Percentiles rank a stretch among this genome's conserved stretches.
phyloP scores from a whole-genome alignment of 2,113 vertebrate genomes.

The Dipodomys stephensi region DNA sequence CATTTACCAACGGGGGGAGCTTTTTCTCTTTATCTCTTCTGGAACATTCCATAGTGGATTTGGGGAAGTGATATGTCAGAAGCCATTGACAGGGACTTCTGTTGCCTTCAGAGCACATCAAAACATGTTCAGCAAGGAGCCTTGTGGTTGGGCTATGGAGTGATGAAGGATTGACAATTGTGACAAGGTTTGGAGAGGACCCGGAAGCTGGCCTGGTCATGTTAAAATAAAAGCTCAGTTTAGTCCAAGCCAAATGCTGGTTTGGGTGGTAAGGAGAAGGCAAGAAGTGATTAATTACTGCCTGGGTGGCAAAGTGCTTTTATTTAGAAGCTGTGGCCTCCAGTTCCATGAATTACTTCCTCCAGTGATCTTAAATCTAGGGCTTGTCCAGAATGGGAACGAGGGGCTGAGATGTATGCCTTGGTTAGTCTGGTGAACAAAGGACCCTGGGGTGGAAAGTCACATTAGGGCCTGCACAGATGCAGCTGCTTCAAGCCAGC shows the following conservation, averaged over 20 bases:
- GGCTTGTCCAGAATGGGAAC: background rate
- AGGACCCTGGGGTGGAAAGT: background rate
- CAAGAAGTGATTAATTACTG: conserved; percentile 34
- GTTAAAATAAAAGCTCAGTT: background rate
- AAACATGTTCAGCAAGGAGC: background rate
- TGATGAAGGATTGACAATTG: background rate
- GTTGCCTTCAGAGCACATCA: background rate
- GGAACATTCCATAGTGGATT: conserved; percentile 20
- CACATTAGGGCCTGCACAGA: background rate
- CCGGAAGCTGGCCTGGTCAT: background rate
- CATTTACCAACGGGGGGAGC: conserved; percentile 46
- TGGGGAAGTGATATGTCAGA: conserved; percentile 6
- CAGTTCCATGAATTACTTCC: conserved; percentile 55
- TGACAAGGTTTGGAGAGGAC: background rate
- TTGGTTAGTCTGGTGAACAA: background rate
- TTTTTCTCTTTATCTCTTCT: conserved; percentile 12
- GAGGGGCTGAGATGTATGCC: background rate
- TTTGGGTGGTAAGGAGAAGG: background rate
- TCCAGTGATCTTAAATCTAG: conserved; percentile 47
- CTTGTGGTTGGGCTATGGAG: background rate
- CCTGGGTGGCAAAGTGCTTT: conserved; percentile 52
- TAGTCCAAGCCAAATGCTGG: background rate
- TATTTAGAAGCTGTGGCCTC: conserved; percentile 58
- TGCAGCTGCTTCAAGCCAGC: background rate
- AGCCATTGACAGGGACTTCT: background rate